Base-by-base conservation (phyloP, 2,888 invertebrate genomes). In the Hybos culiciformis region DNA sequence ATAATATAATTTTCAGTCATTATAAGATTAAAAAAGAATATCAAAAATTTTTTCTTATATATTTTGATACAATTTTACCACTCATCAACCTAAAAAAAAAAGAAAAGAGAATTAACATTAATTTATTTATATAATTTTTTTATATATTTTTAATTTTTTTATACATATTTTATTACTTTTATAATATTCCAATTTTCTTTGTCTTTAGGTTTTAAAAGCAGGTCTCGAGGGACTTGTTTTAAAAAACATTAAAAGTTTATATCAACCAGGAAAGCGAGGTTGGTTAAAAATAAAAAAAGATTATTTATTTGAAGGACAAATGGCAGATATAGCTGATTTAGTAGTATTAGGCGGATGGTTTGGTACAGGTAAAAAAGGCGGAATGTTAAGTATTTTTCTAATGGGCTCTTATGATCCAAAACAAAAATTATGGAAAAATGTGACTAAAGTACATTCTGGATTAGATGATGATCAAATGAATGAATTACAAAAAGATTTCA, bases 241-340 rank as follows among this genome's bases (percentile, higher is more conserved):
- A 0, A 96, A 96, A 63, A 87, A 85, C 61, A 65, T 77, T 7
- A 69, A 80, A 68, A 78, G 90, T 46, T 73, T 74, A 19, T 94
- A 94, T 64, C 87, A 91, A 59, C 93, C 94, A 0, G 94, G 93
- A 1, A 94, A 92, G 58, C 71, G 94, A 17, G 91, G 91, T 59
- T 96, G 94, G 94, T 62, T 94, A 46, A 96, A 96, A 70, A 83
- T 94, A 24, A 96, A 96, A 66, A 94, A 92, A 61, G 94, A 94
- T 63, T 94, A 96, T 62, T 70, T 96, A 19, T 82, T 83, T 61
- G 85, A 78, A 54, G 94, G 94, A 6, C 84, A 85, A 19, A 92
- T 94, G 87, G 94, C 94, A 1, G 94, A 96, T 63, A 80, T 82
- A 1, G 93, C 92, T 23, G 94, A 94, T 70, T 74, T 96, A 49